phyloP scores from a whole-genome alignment of 1,140 invertebrate species.

The Xylocopa sonorina region DNA sequence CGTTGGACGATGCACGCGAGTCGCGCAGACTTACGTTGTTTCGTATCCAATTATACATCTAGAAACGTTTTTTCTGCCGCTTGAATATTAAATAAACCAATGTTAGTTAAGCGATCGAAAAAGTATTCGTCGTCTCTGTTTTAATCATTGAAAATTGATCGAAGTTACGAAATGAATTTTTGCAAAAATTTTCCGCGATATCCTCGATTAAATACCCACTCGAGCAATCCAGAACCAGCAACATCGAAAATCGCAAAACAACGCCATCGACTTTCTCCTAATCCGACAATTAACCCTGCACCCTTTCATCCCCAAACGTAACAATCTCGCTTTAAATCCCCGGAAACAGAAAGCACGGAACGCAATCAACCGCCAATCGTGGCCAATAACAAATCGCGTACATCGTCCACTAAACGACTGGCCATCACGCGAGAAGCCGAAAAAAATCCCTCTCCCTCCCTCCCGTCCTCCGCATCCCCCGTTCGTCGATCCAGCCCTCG shows the following conservation, averaged over 20 bases:
- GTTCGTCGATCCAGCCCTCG: background rate
- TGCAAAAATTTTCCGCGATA: too few species aligned
- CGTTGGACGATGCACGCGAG: too few species aligned
- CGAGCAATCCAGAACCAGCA: too few species aligned
- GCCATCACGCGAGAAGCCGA: background rate
- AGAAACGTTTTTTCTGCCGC: background rate
- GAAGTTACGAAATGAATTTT: too few species aligned
- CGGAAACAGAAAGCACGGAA: background rate
- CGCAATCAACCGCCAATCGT: background rate
- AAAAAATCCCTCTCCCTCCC: background rate
- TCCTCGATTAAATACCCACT: too few species aligned
- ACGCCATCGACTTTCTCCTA: background rate
- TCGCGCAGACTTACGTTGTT: too few species aligned
- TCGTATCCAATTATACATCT: background rate
- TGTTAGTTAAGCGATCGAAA: too few species aligned
- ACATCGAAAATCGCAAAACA: background rate
- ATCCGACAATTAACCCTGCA: conserved; percentile 9
- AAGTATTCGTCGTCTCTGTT: too few species aligned
- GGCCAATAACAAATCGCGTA: conserved; percentile 10
- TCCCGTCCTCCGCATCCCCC: too few species aligned
- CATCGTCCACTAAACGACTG: background rate
- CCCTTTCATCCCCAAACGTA: background rate
- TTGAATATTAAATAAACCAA: too few species aligned
- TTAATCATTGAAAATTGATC: too few species aligned
- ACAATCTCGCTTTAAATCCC: background rate